A percentile compares a stretch with the other conserved stretches of the same genome.
phyloP scores from a whole-genome alignment of 2,888 invertebrate species.

The Artemia sinica region DNA sequence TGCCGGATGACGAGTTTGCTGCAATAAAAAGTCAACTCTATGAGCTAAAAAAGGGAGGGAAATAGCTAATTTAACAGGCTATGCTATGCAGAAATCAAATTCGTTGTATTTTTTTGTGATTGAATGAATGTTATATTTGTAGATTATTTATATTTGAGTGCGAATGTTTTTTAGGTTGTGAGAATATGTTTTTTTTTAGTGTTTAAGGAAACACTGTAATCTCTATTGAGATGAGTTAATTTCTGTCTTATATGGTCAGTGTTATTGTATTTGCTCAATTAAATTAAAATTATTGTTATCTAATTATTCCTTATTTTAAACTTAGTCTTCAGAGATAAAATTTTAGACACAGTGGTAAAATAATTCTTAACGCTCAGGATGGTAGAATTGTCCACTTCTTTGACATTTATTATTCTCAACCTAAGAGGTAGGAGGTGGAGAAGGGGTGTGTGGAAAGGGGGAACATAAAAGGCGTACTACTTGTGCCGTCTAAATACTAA shows the following conservation, averaged over 20 bases:
- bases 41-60: constrained; percentile 26
- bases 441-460: too few species aligned
- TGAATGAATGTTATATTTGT: not conserved
- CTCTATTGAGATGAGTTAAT: constrained; percentile 7
- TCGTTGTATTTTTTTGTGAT: not conserved
- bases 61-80: not conserved
- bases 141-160: constrained; percentile 14
- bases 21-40: constrained; percentile 28
- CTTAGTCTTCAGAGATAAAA: too few species aligned
- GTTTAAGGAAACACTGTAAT: constrained; percentile 13
- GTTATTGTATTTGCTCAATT: constrained; percentile 6
- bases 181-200: not conserved
- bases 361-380: too few species aligned
- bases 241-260: not conserved
- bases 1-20: constrained; percentile 27
- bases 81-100: constrained; percentile 3
- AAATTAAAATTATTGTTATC: not conserved
- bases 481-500: too few species aligned
- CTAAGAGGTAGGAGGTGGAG: too few species aligned
- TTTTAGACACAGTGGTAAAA: too few species aligned
- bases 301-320: not conserved
- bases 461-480: too few species aligned
- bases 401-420: too few species aligned
- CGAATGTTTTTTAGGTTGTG: constrained; percentile 6
- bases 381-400: too few species aligned